Evolutionary conservation across 2,113 vertebrate species (phyloP).

Genomic region (Illadopsis cleaveri): DNA sequence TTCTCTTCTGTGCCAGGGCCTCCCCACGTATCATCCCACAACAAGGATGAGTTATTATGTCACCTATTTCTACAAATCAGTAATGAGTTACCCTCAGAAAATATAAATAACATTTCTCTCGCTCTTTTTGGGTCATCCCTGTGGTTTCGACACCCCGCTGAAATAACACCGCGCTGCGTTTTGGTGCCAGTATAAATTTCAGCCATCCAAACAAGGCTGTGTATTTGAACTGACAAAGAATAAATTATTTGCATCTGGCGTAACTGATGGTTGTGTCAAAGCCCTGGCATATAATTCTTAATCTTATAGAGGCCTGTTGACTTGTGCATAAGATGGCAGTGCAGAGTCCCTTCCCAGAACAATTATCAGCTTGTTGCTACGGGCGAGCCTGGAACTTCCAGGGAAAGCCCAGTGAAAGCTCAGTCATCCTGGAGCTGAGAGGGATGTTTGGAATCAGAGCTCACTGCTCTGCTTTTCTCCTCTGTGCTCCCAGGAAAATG

Average conservation of each 20-base stretch:
- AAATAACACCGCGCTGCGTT: conserved; percentile 56
- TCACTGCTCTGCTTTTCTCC: background rate
- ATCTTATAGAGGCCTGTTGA: conserved; percentile 71
- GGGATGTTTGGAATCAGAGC: background rate
- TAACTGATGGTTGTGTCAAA: conserved; percentile 80
- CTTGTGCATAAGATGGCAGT: conserved; percentile 58
- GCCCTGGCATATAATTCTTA: conserved; percentile 75
- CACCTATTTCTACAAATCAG: background rate
- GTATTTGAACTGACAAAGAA: conserved; percentile 80
- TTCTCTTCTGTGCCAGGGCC: background rate
- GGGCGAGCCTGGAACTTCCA: background rate
- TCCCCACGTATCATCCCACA: background rate
- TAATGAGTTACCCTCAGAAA: conserved; percentile 40
- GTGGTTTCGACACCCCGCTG: conserved; percentile 62
- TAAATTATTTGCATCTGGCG: conserved; percentile 84
- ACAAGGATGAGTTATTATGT: background rate
- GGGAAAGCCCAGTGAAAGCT: background rate
- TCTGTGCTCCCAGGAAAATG: background rate
- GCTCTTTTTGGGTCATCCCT: conserved; percentile 44
- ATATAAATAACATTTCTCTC: conserved; percentile 36
- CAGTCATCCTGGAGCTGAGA: background rate
- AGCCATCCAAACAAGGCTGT: conserved; percentile 73
- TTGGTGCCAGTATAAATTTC: conserved; percentile 79
- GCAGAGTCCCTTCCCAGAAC: conserved; percentile 68
- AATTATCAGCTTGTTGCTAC: background rate